These are phyloP conservation scores for Neostethus bicornis DNA, from an alignment of 2,797 vertebrate species.

Conservation along the genomic window DNA sequence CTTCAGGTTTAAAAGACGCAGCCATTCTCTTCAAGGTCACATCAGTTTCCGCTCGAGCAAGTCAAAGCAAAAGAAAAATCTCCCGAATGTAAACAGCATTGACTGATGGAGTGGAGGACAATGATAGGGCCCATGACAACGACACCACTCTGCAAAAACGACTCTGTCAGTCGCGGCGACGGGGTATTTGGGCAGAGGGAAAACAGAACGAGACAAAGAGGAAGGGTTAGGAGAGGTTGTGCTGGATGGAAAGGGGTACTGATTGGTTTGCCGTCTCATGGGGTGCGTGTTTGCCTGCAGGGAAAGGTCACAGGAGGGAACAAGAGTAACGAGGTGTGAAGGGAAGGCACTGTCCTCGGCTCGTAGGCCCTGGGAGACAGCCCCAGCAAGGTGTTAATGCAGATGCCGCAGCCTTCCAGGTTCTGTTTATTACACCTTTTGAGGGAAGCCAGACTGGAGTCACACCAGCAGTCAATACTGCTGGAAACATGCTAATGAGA, in stretches of 20 bases:
- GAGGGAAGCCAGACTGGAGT: constrained; percentile 46
- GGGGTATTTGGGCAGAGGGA: constrained; percentile 33
- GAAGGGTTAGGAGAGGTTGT: constrained; percentile 46
- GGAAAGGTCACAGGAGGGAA: constrained; percentile 71
- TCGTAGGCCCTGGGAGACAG: constrained; percentile 60
- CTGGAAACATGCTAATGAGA: constrained; percentile 57
- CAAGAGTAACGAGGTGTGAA: constrained; percentile 78
- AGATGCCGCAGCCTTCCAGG: constrained; percentile 61
- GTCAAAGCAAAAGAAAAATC: constrained; percentile 60
- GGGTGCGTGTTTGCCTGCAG: constrained; percentile 62
- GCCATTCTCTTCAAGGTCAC: constrained; percentile 61
- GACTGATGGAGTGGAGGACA: constrained; percentile 59
- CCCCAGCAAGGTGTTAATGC: constrained; percentile 69
- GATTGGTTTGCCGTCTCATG: constrained; percentile 65
- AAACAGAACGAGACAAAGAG: constrained; percentile 27
- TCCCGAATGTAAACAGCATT: constrained; percentile 55
- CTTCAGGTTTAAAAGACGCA: constrained; percentile 53
- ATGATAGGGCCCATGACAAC: constrained; percentile 50
- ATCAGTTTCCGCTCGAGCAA: constrained; percentile 57
- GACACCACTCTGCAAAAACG: constrained; percentile 51
- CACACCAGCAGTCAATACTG: constrained; percentile 48
- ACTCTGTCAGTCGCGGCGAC: constrained; percentile 43
- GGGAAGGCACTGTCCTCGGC: constrained; percentile 70
- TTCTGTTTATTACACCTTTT: constrained; percentile 68
- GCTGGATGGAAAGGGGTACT: constrained; percentile 43